Evolutionary conservation across 2,888 invertebrate genomes (phyloP), one percentile per base, ranked within the genome.

Genomic region (Eumerus sabulonum): DNA sequence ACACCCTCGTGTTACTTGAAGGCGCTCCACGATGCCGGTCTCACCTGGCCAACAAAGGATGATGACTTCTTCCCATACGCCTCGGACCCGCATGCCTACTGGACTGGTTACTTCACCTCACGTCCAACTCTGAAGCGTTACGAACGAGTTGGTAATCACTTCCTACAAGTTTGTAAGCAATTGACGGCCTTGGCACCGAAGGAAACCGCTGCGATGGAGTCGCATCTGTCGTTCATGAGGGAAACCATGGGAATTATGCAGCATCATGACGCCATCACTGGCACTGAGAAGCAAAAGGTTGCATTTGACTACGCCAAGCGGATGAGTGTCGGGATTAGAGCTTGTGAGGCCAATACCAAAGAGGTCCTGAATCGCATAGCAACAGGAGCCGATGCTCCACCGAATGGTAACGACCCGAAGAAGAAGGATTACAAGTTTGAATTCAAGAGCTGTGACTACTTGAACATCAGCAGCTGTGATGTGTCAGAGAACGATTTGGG

Each of bases 21-120:
- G 85, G 92, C 95, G 0, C 90, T 96, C 0, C 91, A 94, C 82
- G 93, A 95, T 72, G 91, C 93, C 0, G 92, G 93, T 9, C 90
- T 92, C 9, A 91, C 92, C 0, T 92, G 95, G 90, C 91, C 93
- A 0, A 91, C 91, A 0, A 97, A 97, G 87, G 90, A 90, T 0
- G 96, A 96, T 84, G 98, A 98, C 85, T 97, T 96, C 90, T 96
- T 98, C 88, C 97, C 98, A 0, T 98, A 96, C 88, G 95, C 96
- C 0, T 94, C 94, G 47, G 94, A 95, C 85, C 91, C 93, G 0
- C 94, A 97, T 84, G 91, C 95, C 0, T 98, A 93, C 86, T 99
- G 98, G 99, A 97, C 98, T 0, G 98, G 98, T 0, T 96, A 95
- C 85, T 96, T 93, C 85, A 94, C 95, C 0, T 96, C 96, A 0